Evolutionary conservation across 1,140 invertebrate genomes (phyloP).

Genomic region (Propsilocerus akamusi): DNA sequence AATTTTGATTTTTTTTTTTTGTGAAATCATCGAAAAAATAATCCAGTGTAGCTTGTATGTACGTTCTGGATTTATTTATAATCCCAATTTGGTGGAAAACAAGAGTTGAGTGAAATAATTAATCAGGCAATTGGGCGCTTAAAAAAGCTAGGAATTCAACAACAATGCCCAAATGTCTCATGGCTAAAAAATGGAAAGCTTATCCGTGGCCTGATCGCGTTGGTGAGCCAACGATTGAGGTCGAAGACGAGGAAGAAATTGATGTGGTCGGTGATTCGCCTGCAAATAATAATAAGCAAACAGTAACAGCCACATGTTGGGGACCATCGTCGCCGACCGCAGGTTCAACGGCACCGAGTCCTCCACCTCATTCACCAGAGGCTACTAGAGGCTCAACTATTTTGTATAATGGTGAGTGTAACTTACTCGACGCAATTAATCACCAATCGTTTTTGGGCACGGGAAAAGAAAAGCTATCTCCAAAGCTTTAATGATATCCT

Average conservation of each 20-base stretch:
- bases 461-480: neutral
- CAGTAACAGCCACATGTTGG: conserved; percentile 33
- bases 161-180: conserved; percentile 65
- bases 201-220: conserved; percentile 56
- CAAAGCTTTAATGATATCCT: neutral
- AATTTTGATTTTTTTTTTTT: too few species aligned
- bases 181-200: conserved; percentile 82
- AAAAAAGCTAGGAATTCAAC: too few species aligned
- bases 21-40: too few species aligned
- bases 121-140: too few species aligned
- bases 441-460: conserved; percentile 5
- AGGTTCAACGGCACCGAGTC: conserved; percentile 50
- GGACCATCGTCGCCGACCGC: conserved; percentile 51
- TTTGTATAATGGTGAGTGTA: conserved; percentile 41
- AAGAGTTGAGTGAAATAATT: too few species aligned
- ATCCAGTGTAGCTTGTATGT: too few species aligned
- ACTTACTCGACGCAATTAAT: neutral
- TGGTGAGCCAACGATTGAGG: conserved; percentile 24
- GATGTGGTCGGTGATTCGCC: conserved; percentile 50
- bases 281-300: conserved; percentile 13
- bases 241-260: conserved; percentile 61
- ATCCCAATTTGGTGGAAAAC: too few species aligned
- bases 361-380: conserved; percentile 37
- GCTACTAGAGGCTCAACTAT: conserved; percentile 31
- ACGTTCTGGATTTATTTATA: too few species aligned